phyloP scores from a whole-genome alignment of 2,113 vertebrate genomes.

The Neomonachus schauinslandi region DNA sequence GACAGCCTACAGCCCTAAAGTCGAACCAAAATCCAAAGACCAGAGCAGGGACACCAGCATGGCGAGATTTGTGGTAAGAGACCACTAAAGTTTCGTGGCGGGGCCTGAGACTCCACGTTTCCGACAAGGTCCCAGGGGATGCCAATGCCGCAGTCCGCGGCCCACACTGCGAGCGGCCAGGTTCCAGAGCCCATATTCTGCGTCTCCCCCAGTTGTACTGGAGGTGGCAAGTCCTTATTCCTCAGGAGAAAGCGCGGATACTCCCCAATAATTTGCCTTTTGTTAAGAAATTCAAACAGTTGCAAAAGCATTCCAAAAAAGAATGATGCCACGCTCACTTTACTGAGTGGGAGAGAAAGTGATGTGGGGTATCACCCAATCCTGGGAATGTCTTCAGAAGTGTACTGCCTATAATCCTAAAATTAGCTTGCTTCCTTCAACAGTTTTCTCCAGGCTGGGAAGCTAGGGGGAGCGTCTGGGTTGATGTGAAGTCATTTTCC shows the following conservation, averaged over 20 bases:
- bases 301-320: background rate
- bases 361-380: background rate
- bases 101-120: background rate
- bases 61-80: fast-evolving
- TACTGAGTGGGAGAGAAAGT: background rate
- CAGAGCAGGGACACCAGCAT: background rate
- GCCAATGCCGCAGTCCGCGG: fast-evolving
- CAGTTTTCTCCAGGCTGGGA: background rate
- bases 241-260: background rate
- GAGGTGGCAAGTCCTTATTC: background rate
- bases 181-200: background rate
- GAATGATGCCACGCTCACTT: background rate
- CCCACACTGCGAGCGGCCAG: background rate
- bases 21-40: background rate
- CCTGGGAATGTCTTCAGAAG: background rate
- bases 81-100: fast-evolving
- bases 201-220: background rate
- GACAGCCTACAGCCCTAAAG: background rate
- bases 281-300: background rate
- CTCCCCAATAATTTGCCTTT: background rate
- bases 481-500: background rate
- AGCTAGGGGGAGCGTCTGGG: background rate
- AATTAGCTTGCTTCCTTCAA: background rate
- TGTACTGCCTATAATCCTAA: background rate
- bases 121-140: background rate